Percentiles rank a stretch among this genome's conserved stretches.
Conservation (phyloP, 2,797 vertebrate genomes). For the Hypotaenidia philippensis region DNA sequence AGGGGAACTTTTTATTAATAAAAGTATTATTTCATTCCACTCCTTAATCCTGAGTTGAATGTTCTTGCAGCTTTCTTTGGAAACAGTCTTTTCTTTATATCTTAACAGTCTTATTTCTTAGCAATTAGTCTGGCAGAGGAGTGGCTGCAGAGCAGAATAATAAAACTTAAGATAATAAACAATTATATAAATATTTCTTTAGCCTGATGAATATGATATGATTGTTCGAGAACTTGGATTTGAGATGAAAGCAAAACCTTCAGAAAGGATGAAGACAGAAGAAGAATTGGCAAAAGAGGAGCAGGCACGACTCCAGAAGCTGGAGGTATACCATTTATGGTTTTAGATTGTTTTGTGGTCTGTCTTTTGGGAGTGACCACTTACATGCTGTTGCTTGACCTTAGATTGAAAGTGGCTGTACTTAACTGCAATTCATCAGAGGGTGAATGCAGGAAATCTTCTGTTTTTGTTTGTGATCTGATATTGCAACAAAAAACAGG, state of each 20-base stretch:
- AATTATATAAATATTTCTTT: constrained; percentile 29
- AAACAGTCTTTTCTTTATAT: background rate
- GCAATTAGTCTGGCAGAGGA: background rate
- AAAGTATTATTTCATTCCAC: background rate
- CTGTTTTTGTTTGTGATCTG: background rate
- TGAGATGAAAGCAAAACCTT: constrained; percentile 97
- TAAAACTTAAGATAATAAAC: constrained; percentile 33
- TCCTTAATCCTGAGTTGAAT: background rate
- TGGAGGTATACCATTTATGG: constrained; percentile 84
- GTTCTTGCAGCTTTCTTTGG: background rate
- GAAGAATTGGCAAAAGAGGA: constrained; percentile 91
- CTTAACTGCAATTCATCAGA: background rate
- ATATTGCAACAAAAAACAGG: background rate
- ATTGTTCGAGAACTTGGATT: constrained; percentile 95
- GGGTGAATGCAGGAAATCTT: background rate
- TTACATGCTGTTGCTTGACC: background rate
- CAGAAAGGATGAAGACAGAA: constrained; percentile 91
- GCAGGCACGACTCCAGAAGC: constrained; percentile 84
- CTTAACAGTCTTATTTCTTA: background rate
- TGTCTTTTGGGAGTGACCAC: background rate
- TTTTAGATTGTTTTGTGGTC: background rate
- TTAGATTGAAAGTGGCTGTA: background rate
- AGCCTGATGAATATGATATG: constrained; percentile 93
- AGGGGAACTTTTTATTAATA: background rate
- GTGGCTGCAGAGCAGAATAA: constrained; percentile 21